Evolutionary conservation across 2,888 invertebrate genomes (phyloP), one percentile per base, ranked within the genome.

Genomic region (Parnassius mnemosyne): DNA sequence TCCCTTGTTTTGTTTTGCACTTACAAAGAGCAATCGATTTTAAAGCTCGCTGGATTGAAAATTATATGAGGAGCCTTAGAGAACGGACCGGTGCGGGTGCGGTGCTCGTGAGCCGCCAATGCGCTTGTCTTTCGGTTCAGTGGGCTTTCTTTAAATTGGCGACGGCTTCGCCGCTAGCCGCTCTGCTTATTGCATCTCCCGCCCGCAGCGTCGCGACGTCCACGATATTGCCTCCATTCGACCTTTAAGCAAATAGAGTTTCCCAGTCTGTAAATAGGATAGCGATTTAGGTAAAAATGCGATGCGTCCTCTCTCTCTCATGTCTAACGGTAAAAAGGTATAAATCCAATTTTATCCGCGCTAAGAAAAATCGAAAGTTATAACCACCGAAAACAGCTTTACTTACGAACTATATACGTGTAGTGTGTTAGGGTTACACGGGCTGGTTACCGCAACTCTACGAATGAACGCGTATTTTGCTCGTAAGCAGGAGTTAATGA

Each of bases 101-200:
- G 81, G 79, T 75, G 85, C 79, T 85, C 82, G 85, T 84, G 88
- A 87, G 89, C 91, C 90, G 86, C 89, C 92, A 90, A 89, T 92
- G 89, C 91, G 91, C 92, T 92, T 92, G 90, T 89, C 91, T 92
- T 92, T 89, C 92, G 86, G 91, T 92, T 92, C 92, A 92, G 80
- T 92, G 92, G 89, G 91, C 89, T 92, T 92, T 92, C 92, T 92
- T 92, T 92, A 92, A 92, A 92, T 92, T 92, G 92, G 89, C 90
- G 90, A 89, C 85, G 89, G 89, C 85, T 84, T 80, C 79, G 83
- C 73, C 79, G 83, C 87, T 87, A 83, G 84, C 84, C 89, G 87
- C 86, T 82, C 83, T 85, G 85, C 87, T 90, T 90, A 90, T 91
- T 90, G 89, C 90, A 86, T 85, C 89, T 84, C 84, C 83, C 81